Conservation (phyloP, 2,113 vertebrate species). For the Bolborhynchus lineola region DNA sequence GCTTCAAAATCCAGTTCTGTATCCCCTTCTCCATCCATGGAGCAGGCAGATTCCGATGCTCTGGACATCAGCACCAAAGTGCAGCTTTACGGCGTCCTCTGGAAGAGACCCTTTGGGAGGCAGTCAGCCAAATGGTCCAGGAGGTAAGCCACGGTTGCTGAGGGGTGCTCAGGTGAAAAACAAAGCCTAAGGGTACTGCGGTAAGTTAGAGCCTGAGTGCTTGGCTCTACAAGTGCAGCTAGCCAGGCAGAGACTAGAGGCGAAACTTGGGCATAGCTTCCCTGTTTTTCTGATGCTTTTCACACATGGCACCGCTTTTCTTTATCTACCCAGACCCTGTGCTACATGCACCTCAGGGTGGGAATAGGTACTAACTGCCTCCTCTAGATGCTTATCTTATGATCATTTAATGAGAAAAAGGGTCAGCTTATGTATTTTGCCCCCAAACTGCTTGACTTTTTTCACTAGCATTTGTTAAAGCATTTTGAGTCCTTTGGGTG, state of each 20-base stretch:
- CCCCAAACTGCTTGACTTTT: not conserved
- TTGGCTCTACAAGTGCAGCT: not conserved
- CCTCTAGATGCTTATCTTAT: not conserved
- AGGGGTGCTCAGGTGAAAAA: not conserved
- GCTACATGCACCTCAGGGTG: too few species aligned
- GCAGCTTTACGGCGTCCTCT: slow-evolving; percentile 93
- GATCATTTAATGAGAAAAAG: not conserved
- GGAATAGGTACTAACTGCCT: not conserved
- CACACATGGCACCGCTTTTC: not conserved
- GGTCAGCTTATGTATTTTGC: not conserved
- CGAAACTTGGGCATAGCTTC: not conserved
- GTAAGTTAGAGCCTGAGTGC: not conserved
- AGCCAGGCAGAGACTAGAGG: not conserved
- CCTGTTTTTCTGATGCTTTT: not conserved
- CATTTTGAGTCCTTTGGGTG: not conserved
- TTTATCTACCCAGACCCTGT: not conserved
- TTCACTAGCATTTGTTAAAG: not conserved
- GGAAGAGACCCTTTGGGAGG: slow-evolving; percentile 95
- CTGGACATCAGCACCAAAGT: slow-evolving; percentile 97
- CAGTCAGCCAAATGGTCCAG: slow-evolving; percentile 94
- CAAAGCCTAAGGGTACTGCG: not conserved
- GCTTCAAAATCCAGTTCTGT: slow-evolving; percentile 79
- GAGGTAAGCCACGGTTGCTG: slow-evolving; percentile 76
- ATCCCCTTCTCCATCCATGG: slow-evolving; percentile 87
- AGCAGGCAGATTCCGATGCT: slow-evolving; percentile 86